These are phyloP conservation scores for Homalodisca vitripennis DNA, from an alignment of 1,140 invertebrate genomes.

Conservation along the genomic window DNA sequence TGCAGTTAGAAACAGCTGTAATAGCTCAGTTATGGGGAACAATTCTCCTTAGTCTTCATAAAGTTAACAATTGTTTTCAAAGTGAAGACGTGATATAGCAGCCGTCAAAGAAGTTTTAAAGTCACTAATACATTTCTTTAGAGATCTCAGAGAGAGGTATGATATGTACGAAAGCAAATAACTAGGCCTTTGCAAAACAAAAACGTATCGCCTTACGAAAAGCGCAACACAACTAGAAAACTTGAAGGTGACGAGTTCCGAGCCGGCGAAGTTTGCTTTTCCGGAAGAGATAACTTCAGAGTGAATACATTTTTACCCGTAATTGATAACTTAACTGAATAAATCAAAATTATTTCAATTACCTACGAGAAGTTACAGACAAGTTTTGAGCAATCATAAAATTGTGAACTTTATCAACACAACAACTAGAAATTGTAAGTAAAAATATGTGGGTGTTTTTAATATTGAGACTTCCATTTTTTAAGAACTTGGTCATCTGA, in stretches of 20 bases:
- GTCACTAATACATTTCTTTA: conserved; percentile 27
- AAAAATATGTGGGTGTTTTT: too few relatives aligned
- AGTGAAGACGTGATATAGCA: conserved; percentile 6
- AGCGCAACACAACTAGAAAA: not conserved
- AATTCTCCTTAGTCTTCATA: conserved; percentile 21
- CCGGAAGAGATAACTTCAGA: conserved; percentile 13
- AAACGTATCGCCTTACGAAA: not conserved
- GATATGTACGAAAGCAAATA: conserved; percentile 20
- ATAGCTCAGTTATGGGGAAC: conserved; percentile 24
- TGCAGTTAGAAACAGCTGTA: conserved; percentile 35
- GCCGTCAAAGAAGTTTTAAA: conserved; percentile 23
- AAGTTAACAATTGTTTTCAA: conserved; percentile 17
- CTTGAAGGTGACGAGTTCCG: conserved; percentile 12
- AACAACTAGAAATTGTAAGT: too few relatives aligned
- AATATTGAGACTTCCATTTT: too few relatives aligned
- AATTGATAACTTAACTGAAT: conserved; percentile 21
- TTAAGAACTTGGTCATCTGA: conserved; percentile 4
- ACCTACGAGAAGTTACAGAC: not conserved
- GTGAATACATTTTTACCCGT: conserved; percentile 11
- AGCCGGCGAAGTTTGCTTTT: conserved; percentile 6
- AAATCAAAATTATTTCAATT: not conserved
- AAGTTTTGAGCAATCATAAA: not conserved
- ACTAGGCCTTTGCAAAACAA: conserved; percentile 6
- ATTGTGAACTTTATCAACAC: too few relatives aligned
- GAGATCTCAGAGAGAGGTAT: conserved; percentile 29